Evolutionary conservation across 2,888 invertebrate species (phyloP).

Genomic region (Eulithis prunata): DNA sequence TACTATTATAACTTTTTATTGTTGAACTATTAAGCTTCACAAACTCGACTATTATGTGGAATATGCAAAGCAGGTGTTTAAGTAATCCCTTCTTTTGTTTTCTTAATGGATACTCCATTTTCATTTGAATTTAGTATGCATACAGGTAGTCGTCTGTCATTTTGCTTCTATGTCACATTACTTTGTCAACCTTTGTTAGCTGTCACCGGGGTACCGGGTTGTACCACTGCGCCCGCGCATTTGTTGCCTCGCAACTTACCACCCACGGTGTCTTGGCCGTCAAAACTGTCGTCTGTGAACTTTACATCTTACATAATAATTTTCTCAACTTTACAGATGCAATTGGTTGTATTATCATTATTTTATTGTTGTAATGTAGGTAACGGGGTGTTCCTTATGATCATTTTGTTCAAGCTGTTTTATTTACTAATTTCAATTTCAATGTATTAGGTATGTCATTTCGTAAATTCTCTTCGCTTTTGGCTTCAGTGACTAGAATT

Average conservation of each 20-base stretch:
- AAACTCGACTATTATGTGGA: background rate
- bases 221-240: conserved; percentile 55
- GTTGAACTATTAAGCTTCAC: too few species aligned
- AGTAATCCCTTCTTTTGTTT: conserved; percentile 27
- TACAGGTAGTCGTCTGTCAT: conserved; percentile 34
- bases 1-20: too few species aligned
- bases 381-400: too few species aligned
- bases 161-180: conserved; percentile 45
- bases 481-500: too few species aligned
- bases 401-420: too few species aligned
- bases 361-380: too few species aligned
- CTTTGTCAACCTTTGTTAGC: conserved; percentile 54
- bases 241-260: conserved; percentile 56
- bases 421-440: too few species aligned
- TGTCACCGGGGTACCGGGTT: conserved; percentile 50
- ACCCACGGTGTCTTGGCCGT: conserved; percentile 54
- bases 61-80: conserved; percentile 9
- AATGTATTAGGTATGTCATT: too few species aligned
- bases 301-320: background rate
- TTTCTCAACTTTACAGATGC: too few species aligned
- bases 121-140: conserved; percentile 17
- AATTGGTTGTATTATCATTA: too few species aligned
- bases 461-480: too few species aligned
- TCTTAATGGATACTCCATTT: conserved; percentile 6
- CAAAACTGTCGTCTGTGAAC: conserved; percentile 35